A percentile compares a stretch with the other conserved stretches of the same genome.
These are phyloP conservation scores for Polypedilum vanderplanki DNA, from an alignment of 1,140 invertebrate species.

Conservation along the genomic window DNA sequence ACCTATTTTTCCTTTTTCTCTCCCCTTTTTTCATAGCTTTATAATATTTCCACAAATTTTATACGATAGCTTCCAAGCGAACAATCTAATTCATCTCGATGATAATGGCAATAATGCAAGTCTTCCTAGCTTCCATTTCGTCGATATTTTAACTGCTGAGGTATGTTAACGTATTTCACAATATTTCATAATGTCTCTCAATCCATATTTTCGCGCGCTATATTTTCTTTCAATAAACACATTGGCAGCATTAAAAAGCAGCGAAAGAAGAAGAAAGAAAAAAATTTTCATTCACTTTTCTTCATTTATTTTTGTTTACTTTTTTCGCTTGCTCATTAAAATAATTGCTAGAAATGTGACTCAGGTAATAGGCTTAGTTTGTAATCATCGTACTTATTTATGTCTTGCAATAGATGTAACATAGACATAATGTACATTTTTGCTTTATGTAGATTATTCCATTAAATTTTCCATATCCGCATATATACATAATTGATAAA, in stretches of 20 bases:
- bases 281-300: constrained; percentile 32
- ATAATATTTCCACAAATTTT: constrained; percentile 48
- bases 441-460: not conserved
- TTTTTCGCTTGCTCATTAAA: constrained; percentile 27
- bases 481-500: no score
- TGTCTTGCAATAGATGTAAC: not conserved
- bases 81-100: not conserved
- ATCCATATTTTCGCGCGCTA: constrained; percentile 29
- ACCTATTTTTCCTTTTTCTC: constrained; percentile 4
- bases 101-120: not conserved
- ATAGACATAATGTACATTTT: constrained; percentile 17
- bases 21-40: constrained; percentile 37
- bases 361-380: constrained; percentile 9
- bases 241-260: not conserved
- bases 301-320: constrained; percentile 31
- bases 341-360: constrained; percentile 18
- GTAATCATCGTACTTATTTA: not conserved
- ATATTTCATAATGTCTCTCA: constrained; percentile 26
- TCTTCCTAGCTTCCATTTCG: constrained; percentile 31
- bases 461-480: no score
- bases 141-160: constrained; percentile 43
- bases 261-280: not conserved
- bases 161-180: constrained; percentile 33
- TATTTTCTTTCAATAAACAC: not conserved
- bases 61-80: constrained; percentile 35